phyloP scores from a whole-genome alignment of 2,888 invertebrate species.

The Acronicta aceris region DNA sequence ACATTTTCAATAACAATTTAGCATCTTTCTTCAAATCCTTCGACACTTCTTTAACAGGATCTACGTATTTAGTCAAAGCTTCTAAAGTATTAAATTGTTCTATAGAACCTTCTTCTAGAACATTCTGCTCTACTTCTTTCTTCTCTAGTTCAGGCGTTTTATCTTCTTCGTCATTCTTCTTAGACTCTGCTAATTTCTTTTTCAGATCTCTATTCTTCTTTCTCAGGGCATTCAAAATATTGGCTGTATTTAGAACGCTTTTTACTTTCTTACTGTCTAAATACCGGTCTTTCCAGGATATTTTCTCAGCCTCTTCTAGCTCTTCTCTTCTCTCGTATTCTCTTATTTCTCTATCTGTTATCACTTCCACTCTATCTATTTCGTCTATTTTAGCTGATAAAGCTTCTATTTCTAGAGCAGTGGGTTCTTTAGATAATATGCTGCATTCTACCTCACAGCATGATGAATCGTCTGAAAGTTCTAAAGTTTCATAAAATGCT shows the following conservation, averaged over 20 bases:
- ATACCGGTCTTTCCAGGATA: constrained; percentile 90
- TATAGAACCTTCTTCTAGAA: constrained; percentile 81
- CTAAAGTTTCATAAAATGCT: constrained; percentile 75
- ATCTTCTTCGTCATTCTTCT: constrained; percentile 37
- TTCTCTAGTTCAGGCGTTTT: constrained; percentile 25
- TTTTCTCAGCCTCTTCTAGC: constrained; percentile 51
- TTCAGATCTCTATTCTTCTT: constrained; percentile 88
- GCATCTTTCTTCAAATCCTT: constrained; percentile 81
- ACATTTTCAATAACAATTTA: constrained; percentile 83
- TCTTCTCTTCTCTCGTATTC: constrained; percentile 58
- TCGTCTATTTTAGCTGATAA: constrained; percentile 85
- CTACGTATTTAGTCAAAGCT: constrained; percentile 77
- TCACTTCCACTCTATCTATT: constrained; percentile 75
- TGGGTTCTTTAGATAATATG: constrained; percentile 82
- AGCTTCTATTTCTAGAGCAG: constrained; percentile 81
- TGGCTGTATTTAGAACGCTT: constrained; percentile 87
- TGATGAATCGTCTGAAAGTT: constrained; percentile 81
- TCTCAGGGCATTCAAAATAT: constrained; percentile 89
- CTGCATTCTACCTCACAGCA: constrained; percentile 78
- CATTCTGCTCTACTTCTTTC: constrained; percentile 34
- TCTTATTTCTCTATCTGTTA: constrained; percentile 68
- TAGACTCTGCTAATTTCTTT: constrained; percentile 72
- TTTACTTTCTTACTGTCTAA: constrained; percentile 90
- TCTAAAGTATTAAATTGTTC: constrained; percentile 87
- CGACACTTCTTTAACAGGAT: constrained; percentile 67